Percentiles rank a stretch among this genome's conserved stretches.
Evolutionary conservation across 35 echinoderm and acorn worm genomes (phyloP).

Genomic region (Stichopus chloronotus): DNA sequence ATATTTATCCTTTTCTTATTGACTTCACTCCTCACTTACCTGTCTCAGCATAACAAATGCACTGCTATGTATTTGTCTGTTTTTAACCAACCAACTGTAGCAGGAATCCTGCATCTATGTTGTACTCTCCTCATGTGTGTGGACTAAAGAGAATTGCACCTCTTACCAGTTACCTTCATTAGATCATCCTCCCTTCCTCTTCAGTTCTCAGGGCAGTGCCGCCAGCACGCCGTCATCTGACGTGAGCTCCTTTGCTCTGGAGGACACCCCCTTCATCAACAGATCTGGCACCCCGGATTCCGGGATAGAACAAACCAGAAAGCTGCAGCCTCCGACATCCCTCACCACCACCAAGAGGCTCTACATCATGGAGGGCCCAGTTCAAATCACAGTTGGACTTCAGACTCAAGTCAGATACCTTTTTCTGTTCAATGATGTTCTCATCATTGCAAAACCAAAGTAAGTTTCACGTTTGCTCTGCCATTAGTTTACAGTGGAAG

Average conservation of each 20-base stretch:
- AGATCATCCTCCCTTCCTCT: background rate
- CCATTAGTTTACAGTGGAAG: background rate
- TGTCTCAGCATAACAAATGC: no score
- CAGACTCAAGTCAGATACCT: constrained; percentile 89
- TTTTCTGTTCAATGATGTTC: constrained; percentile 89
- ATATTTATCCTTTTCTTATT: background rate
- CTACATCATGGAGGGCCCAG: constrained; percentile 88
- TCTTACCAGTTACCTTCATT: no score
- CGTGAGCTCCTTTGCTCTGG: background rate
- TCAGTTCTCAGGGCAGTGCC: constrained; percentile 4
- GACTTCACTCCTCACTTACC: no score
- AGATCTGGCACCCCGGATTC: background rate
- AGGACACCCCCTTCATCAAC: background rate
- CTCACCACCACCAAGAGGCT: constrained; percentile 61
- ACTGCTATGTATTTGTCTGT: no score
- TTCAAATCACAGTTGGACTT: constrained; percentile 76
- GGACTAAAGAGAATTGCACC: no score
- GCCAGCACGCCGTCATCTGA: background rate
- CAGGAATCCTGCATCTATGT: no score
- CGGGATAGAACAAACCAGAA: background rate
- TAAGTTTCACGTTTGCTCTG: constrained; percentile 40
- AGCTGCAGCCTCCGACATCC: constrained; percentile 29
- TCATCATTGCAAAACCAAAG: constrained; percentile 98
- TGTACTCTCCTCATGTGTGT: no score
- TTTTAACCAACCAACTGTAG: no score